phyloP scores from a whole-genome alignment of 1,140 invertebrate species.

The Achatina immaculata region DNA sequence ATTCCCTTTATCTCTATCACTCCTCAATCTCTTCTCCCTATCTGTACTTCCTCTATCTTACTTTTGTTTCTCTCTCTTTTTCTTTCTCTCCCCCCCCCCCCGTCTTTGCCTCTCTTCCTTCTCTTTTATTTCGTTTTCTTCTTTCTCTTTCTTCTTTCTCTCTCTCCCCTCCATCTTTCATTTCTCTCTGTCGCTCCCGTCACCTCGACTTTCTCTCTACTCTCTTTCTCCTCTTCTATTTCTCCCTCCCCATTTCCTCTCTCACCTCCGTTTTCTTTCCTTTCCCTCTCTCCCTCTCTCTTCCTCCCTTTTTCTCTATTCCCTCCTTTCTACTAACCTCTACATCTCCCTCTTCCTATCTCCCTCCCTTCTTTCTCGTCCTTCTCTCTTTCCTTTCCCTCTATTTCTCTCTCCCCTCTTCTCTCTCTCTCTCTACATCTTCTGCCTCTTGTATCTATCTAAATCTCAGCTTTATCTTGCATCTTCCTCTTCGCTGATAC shows the following conservation, averaged over 20 bases:
- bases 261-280: background rate
- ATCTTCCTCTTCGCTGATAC: background rate
- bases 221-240: conserved; percentile 10
- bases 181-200: conserved; percentile 7
- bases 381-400: conserved; percentile 1
- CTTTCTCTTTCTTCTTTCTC: background rate
- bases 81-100: conserved; percentile 1
- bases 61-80: background rate
- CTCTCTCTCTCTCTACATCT: conserved; percentile 25
- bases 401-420: background rate
- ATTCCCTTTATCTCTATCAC: too few species aligned
- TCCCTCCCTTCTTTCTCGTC: background rate
- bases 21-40: too few species aligned
- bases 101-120: background rate
- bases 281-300: background rate
- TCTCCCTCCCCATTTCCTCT: conserved; percentile 6
- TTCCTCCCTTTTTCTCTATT: background rate
- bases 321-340: background rate
- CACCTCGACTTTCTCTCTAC: background rate
- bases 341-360: background rate
- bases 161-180: background rate
- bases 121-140: background rate
- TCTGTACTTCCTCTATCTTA: too few species aligned
- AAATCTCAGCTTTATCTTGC: conserved; percentile 1
- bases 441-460: conserved; percentile 23